A percentile compares a stretch with the other conserved stretches of the same genome.
Evolutionary conservation across 2,888 invertebrate species (phyloP).

Genomic region (Drosophila mimetica): DNA sequence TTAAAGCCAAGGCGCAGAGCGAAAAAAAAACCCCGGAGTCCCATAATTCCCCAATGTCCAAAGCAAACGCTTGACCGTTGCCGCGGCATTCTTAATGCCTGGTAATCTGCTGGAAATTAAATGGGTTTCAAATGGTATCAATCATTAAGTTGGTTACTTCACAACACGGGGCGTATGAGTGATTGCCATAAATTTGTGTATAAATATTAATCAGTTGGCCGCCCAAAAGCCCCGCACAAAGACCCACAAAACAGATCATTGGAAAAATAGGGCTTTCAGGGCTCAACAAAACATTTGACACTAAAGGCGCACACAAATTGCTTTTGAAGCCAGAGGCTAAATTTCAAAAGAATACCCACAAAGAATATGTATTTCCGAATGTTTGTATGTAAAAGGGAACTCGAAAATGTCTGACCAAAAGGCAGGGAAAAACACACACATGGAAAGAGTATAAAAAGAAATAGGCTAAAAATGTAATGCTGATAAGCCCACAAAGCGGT

Average conservation of each 20-base stretch:
- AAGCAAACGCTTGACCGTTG: slow-evolving; percentile 59
- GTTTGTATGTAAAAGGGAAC: slow-evolving; percentile 24
- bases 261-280: slow-evolving; percentile 33
- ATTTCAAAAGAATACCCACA: slow-evolving; percentile 64
- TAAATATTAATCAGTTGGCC: slow-evolving; percentile 58
- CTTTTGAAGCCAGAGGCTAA: slow-evolving; percentile 62
- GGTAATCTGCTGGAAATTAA: slow-evolving; percentile 64
- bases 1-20: slow-evolving; percentile 57
- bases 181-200: slow-evolving; percentile 65
- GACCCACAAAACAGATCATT: slow-evolving; percentile 29
- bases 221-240: slow-evolving; percentile 13
- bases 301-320: slow-evolving; percentile 78
- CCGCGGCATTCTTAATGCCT: slow-evolving; percentile 48
- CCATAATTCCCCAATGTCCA: slow-evolving; percentile 1
- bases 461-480: slow-evolving; percentile 69
- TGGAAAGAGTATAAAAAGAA: slow-evolving; percentile 29
- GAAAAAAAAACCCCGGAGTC: not conserved
- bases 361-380: slow-evolving; percentile 26
- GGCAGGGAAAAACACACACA: not conserved
- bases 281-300: slow-evolving; percentile 74
- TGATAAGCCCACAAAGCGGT: slow-evolving; percentile 73
- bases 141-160: slow-evolving; percentile 60
- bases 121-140: slow-evolving; percentile 66
- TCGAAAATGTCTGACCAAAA: not conserved
- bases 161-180: slow-evolving; percentile 51